A percentile compares a stretch with the other conserved stretches of the same genome.
Evolutionary conservation across 2,797 vertebrate species (phyloP).

Genomic region (Alcedo atthis): DNA sequence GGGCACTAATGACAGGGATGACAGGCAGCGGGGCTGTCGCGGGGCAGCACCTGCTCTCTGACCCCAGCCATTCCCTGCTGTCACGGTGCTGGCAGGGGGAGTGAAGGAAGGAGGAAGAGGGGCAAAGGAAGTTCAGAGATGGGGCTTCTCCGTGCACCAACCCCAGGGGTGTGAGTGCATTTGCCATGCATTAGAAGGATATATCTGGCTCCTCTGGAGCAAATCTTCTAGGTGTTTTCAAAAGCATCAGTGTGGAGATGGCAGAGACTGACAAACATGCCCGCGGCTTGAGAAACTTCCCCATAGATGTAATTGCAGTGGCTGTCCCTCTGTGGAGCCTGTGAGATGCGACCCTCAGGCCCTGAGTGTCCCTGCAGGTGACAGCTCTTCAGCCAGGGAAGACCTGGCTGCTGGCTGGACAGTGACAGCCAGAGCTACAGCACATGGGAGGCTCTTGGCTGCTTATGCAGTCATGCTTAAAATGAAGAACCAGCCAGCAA

Average conservation of each 20-base stretch:
- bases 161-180: accelerated
- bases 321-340: not conserved
- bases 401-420: not conserved
- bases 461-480: not conserved
- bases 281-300: accelerated
- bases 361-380: not conserved
- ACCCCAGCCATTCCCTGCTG: not conserved
- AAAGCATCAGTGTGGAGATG: not conserved
- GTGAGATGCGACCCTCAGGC: accelerated
- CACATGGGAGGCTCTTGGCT: not conserved
- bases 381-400: not conserved
- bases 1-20: not conserved
- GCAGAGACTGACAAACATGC: not conserved
- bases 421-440: not conserved
- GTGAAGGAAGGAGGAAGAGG: too few relatives aligned
- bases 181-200: not conserved
- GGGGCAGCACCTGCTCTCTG: not conserved
- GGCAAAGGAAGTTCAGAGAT: not conserved
- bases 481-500: not conserved
- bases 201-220: not conserved
- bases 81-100: too few relatives aligned
- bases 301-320: not conserved
- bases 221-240: not conserved
- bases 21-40: accelerated
- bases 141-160: not conserved